These are phyloP conservation scores for Drosophila lutescens DNA, from an alignment of 2,888 invertebrate genomes.

Conservation along the genomic window DNA sequence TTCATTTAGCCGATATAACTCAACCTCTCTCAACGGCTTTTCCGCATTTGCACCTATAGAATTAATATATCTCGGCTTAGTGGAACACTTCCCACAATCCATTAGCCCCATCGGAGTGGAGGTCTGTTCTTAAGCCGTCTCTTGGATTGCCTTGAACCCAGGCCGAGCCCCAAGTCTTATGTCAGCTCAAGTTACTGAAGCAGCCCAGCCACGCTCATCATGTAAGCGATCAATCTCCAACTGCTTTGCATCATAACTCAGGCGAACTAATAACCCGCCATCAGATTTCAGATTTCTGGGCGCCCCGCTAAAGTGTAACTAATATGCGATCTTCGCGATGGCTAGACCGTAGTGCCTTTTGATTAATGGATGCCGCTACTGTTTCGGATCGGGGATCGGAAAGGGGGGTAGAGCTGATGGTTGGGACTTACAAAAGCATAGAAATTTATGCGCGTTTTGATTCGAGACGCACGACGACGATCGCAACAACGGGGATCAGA, in stretches of 20 bases:
- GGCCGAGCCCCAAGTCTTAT: conserved; percentile 6
- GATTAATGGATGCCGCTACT: conserved; percentile 75
- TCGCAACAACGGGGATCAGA: conserved; percentile 26
- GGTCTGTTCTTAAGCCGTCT: conserved; percentile 9
- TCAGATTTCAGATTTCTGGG: conserved; percentile 34
- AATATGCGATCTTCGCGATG: conserved; percentile 52
- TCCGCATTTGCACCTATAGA: not conserved
- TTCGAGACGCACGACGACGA: conserved; percentile 57
- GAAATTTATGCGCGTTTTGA: conserved; percentile 66
- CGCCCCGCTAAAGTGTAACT: conserved; percentile 61
- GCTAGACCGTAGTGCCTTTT: conserved; percentile 54
- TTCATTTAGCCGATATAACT: no score
- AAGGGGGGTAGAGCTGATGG: not conserved
- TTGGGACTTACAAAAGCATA: conserved; percentile 38
- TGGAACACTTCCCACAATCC: conserved; percentile 20
- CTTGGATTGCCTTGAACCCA: conserved; percentile 27
- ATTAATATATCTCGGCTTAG: conserved; percentile 18
- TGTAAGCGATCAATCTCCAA: conserved; percentile 41
- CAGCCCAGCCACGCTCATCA: conserved; percentile 43
- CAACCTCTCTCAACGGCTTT: conserved; percentile 5
- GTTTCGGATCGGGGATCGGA: conserved; percentile 38
- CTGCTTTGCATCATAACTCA: conserved; percentile 49
- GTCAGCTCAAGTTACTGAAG: conserved; percentile 17
- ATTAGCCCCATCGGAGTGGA: conserved; percentile 6
- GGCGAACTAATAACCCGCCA: conserved; percentile 37